Base-by-base conservation (phyloP, 2,797 vertebrate genomes). In the Peromyscus attwateri region DNA sequence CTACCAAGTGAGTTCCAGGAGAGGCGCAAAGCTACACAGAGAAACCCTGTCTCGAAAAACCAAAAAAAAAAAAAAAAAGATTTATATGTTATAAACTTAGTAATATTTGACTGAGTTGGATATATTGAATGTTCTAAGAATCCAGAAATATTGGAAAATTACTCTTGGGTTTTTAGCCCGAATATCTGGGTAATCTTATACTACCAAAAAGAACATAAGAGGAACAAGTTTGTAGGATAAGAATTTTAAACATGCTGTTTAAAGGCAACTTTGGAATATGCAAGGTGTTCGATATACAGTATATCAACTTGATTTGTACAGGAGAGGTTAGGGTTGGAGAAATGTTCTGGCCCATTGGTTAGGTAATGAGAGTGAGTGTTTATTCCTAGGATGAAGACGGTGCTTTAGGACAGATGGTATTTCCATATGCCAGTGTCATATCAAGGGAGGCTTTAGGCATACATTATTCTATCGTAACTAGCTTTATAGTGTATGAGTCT, bases 161-260 rank as follows among this genome's bases (percentile, higher is more conserved):
- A 46, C 8, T 87, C 62, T 21, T 83, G 21, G 60, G 16, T 96
- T 96, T 96, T 34, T 37, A 96, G 19, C 19, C 13, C 46, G 68
- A 37, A 29, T 92, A 68, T 89, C 77, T 96, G 40, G 17, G 31
- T 94, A 91, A 90, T 81, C 81, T 95, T 92, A 89, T 77, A 68
- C 34, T 17, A 52, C 21, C 71, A 81, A 40, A 89, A 89, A 75
- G 75, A 17, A 92, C 60, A 23, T 91, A 79, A 94, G 64, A 93
- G 25, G 66, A 94, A 6, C 34, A 84, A 5, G 12, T 85, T 94
- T 91, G 43, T 93, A 46, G n/a, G 14, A 75, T 79, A 46, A 88
- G 11, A 57, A 34, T 83, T 93, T 96, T 87, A 89, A 83, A 64
- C 13, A 34, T 87, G 27, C 92, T 80, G 34, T 77, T 89, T 92